Conservation (phyloP, 92 coral and sea anemone species). For the Siderastrea siderea region DNA sequence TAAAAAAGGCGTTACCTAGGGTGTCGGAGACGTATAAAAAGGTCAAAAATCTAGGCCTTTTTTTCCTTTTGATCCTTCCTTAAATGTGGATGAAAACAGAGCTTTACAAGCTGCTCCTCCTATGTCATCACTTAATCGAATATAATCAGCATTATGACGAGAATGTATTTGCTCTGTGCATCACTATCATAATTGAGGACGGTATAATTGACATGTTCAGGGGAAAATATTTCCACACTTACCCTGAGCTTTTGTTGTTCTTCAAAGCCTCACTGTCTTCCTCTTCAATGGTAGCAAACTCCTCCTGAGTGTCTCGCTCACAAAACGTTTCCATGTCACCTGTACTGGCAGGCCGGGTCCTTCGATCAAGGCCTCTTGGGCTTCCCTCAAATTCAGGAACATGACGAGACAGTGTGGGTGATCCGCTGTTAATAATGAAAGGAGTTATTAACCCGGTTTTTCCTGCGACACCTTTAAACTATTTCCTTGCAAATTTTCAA, state of each 20-base stretch:
- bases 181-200: neutral
- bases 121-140: neutral
- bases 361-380: conserved; percentile 47
- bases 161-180: neutral
- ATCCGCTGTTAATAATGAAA: neutral
- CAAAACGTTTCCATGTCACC: conserved; percentile 74
- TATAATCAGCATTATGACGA: neutral
- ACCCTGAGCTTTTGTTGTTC: conserved; percentile 75
- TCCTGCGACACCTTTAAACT: too few relatives aligned
- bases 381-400: conserved; percentile 4
- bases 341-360: conserved; percentile 74
- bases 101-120: neutral
- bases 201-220: neutral
- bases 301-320: conserved; percentile 71
- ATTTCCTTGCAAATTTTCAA: too few relatives aligned
- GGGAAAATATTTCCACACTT: neutral
- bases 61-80: too few relatives aligned
- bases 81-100: too few relatives aligned
- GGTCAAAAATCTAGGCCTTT: too few relatives aligned
- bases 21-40: too few relatives aligned
- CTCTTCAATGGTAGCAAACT: conserved; percentile 75
- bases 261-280: conserved; percentile 65
- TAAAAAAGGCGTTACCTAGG: neutral
- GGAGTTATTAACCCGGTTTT: neutral
- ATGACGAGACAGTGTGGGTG: conserved; percentile 17